Evolutionary conservation across 1,140 invertebrate genomes (phyloP), one percentile per base, ranked within the genome.

Genomic region (Gyrodactylus bullatarudis): DNA sequence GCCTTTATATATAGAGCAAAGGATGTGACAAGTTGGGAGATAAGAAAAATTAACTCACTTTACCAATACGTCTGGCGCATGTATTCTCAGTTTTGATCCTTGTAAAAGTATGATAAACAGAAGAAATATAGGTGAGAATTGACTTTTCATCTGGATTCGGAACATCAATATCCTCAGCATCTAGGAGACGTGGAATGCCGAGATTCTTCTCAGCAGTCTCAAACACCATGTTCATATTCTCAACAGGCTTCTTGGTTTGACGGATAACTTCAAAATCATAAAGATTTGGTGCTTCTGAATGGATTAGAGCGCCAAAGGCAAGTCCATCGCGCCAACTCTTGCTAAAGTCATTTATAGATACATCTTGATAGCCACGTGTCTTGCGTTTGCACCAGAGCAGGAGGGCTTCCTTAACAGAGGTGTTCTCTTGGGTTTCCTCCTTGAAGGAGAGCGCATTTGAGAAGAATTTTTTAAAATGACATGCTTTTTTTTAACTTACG

Each of bases 91-190:
- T 89, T 84, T 97, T 98, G 87, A 97, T 88, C 82, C 98, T 98
- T 76, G 91, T 96, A 84, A 99, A 99, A 84, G 97, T 98, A 81
- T 99, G 94, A 80, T 99, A 99, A 81, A 96, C 98, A 0, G 93
- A 98, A 71, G 99, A 93, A 68, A 98, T 94, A 80, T 99, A 99
- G 0, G 95, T 99, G 77, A 99, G 98, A 78, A 99, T 98, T 0
- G 93, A 98, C 79, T 98, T 99, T 82, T 99, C 95, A 81, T 99
- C 95, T 0, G 94, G 94, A 82, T 54, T 54, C 8, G 34, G 8
- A 54, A n/a, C 34, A 71, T 23, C 20, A 91, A 94, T 95, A 79
- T 94, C 91, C 85, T 99, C 95, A 69, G 94, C 88, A 80, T 99
- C 95, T 20, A 99, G 83, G n/a, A 99, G 84, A 79, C 92, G 93